phyloP scores from a whole-genome alignment of 2,888 invertebrate species.

The Lycocerus yunnanus region DNA sequence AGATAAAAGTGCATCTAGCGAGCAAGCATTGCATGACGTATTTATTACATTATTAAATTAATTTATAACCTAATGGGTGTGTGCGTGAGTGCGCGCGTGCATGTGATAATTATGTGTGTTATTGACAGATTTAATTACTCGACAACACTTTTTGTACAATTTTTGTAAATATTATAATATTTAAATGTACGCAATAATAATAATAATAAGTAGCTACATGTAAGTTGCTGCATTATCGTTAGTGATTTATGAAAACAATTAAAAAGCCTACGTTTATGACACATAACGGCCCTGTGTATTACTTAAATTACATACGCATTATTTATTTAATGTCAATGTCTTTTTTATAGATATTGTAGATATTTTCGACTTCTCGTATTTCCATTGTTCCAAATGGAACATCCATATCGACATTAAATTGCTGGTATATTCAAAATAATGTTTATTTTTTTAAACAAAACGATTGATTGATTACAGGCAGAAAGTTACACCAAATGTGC shows the following conservation, averaged over 20 bases:
- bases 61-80: neutral
- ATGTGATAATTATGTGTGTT: neutral
- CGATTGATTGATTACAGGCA: neutral
- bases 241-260: slow-evolving; percentile 13
- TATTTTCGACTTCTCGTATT: slow-evolving; percentile 14
- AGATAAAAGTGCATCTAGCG: neutral
- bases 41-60: slow-evolving; percentile 1
- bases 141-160: slow-evolving; percentile 3
- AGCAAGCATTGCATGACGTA: slow-evolving; percentile 1
- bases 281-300: slow-evolving; percentile 26
- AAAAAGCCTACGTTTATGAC: slow-evolving; percentile 27
- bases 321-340: slow-evolving; percentile 15
- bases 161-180: slow-evolving; percentile 24
- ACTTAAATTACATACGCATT: slow-evolving; percentile 23
- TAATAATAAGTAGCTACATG: slow-evolving; percentile 12
- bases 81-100: neutral
- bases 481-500: neutral
- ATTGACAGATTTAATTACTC: neutral
- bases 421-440: slow-evolving; percentile 14
- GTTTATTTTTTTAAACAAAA: neutral
- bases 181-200: slow-evolving; percentile 22
- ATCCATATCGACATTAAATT: slow-evolving; percentile 10
- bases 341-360: slow-evolving; percentile 27
- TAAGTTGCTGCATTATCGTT: slow-evolving; percentile 23
- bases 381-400: slow-evolving; percentile 13